phyloP scores from a whole-genome alignment of 2,113 vertebrate species.

The Vireo altiloquus region DNA sequence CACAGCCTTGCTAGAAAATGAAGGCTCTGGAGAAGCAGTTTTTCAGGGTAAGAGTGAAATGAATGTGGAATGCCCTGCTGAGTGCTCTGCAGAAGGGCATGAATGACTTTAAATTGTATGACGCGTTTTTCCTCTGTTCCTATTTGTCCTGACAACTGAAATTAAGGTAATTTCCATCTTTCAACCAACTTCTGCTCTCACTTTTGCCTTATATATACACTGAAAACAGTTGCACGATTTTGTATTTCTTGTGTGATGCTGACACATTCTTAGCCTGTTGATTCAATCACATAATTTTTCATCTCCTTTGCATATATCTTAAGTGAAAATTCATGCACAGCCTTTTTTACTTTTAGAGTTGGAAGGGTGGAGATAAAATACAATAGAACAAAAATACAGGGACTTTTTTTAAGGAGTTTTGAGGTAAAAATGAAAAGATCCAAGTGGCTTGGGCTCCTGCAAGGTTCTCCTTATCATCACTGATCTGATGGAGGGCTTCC shows the following conservation, averaged over 20 bases:
- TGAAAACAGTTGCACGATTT: neutral
- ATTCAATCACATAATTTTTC: neutral
- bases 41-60: neutral
- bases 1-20: neutral
- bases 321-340: neutral
- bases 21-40: neutral
- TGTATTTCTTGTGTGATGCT: neutral
- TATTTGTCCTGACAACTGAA: neutral
- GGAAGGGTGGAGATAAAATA: neutral
- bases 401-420: neutral
- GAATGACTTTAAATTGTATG: neutral
- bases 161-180: neutral
- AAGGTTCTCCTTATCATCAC: neutral
- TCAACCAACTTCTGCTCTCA: constrained; percentile 6
- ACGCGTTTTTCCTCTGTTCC: neutral
- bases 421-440: neutral
- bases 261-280: neutral
- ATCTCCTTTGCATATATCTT: neutral
- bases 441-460: neutral
- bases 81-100: neutral
- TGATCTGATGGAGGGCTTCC: neutral
- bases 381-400: neutral
- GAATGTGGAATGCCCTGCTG: neutral
- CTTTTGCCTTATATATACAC: neutral
- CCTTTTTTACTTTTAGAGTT: neutral